Base-by-base conservation (phyloP, 2,113 vertebrate species). In the Micronisus gabar region DNA sequence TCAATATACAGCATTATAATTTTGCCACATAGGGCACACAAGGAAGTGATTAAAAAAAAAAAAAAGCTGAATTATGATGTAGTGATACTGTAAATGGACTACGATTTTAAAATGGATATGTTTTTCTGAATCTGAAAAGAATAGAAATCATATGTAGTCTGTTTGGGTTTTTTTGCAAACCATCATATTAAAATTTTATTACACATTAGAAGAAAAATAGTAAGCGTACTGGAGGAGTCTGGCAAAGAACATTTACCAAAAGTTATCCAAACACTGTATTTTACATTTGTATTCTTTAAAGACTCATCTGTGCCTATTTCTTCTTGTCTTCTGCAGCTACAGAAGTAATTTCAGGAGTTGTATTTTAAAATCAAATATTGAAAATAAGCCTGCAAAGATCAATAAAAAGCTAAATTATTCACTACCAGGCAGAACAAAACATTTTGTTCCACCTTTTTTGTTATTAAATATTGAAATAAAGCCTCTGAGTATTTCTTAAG, bases 391-490 rank as follows among this genome's bases (percentile, higher is more conserved):
- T 66, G 32, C 45, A 81, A 88, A 91, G 52, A 95, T 95, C 74
- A 93, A 94, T 96, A 87, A 82, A 90, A 92, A 88, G 15, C 50
- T 96, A 52, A 86, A 95, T 85, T 93, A 89, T 89, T 93, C 78
- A 87, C 36, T 76, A 67, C 9, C 6, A 55, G 8, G 17, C 17
- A 92, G 87, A 84, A 73, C 36, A 96, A 97, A 96, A 75, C 25
- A 52, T 75, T 88, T 93, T 91, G 47, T 88, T 90, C 72, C 7
- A 68, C 45, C 34, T 59, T 62, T 88, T 59, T 30, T 63, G 17
- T 43, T 93, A 75, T 40, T 73, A 97, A 94, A 80, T 65, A 86
- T 70, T 94, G 87, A 93, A 95, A 91, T 85, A 71, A 85, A 71
- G 14, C 16, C 27, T 86, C 40, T 59, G 52, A 91, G 13, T 89